phyloP scores from a whole-genome alignment of 1,140 invertebrate genomes.

The Calosoma granatense region DNA sequence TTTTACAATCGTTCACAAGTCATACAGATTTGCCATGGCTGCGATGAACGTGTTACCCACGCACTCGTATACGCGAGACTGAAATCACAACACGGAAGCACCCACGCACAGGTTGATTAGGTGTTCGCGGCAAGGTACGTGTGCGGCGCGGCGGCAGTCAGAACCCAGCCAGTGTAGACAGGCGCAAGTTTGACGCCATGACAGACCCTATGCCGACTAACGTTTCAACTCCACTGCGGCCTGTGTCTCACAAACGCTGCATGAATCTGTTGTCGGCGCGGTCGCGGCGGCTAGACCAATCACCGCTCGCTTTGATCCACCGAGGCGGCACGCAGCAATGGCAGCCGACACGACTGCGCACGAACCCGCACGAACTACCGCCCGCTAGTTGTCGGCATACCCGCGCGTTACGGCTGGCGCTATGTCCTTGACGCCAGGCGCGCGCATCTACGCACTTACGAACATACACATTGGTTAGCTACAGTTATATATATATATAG shows the following conservation, averaged over 20 bases:
- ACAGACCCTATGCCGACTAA: not conserved
- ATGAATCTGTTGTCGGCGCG: conserved; percentile 26
- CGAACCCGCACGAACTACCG: conserved; percentile 24
- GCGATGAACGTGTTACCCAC: too few relatives aligned
- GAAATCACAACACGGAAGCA: not conserved
- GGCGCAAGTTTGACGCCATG: not conserved
- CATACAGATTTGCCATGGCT: too few relatives aligned
- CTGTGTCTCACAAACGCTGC: conserved; percentile 14
- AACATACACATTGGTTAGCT: too few relatives aligned
- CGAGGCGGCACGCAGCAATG: conserved; percentile 35
- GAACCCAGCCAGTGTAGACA: not conserved
- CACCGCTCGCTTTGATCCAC: conserved; percentile 29
- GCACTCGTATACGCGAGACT: too few relatives aligned
- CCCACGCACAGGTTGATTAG: not conserved
- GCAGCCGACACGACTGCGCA: conserved; percentile 36
- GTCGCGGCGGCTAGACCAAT: conserved; percentile 27
- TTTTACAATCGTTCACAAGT: too few relatives aligned
- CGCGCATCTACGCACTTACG: not conserved
- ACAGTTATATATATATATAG: too few relatives aligned
- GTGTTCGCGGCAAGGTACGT: not conserved
- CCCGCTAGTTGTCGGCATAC: conserved; percentile 11
- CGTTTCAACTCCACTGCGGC: not conserved
- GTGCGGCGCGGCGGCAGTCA: too few relatives aligned
- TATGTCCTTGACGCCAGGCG: not conserved
- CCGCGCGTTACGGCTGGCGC: not conserved